A percentile compares a stretch with the other conserved stretches of the same genome.
phyloP scores from a whole-genome alignment of 2,888 invertebrate genomes.

The Seladonia tumulorum region DNA sequence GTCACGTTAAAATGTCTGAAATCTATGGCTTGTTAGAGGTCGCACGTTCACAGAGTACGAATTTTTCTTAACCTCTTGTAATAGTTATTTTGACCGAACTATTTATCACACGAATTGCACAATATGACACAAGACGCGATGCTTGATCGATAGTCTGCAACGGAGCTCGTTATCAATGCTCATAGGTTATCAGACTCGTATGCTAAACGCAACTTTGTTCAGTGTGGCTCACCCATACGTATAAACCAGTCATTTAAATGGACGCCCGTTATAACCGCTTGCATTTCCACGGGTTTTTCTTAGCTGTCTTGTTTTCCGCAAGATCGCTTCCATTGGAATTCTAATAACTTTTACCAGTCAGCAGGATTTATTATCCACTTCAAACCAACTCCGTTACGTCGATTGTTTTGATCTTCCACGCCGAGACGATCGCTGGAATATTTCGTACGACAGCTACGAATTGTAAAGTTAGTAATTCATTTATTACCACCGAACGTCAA shows the following conservation, averaged over 20 bases:
- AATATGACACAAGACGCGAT: constrained; percentile 20
- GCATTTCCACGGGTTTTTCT: constrained; percentile 47
- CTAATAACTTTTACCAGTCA: constrained; percentile 58
- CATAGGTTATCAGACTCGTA: constrained; percentile 44
- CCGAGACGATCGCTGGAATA: constrained; percentile 2
- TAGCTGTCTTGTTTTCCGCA: constrained; percentile 14
- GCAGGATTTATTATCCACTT: constrained; percentile 57
- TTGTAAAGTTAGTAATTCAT: constrained; percentile 16
- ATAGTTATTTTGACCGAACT: not conserved
- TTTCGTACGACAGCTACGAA: not conserved
- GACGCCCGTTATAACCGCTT: constrained; percentile 27
- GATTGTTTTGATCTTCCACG: constrained; percentile 53
- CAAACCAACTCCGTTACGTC: constrained; percentile 55
- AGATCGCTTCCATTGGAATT: constrained; percentile 55
- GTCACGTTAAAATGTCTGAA: not conserved
- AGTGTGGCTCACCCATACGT: constrained; percentile 23
- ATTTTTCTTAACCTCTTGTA: not conserved
- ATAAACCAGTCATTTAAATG: constrained; percentile 44
- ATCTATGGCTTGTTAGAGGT: not conserved
- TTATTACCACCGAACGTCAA: not conserved
- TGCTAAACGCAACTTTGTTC: constrained; percentile 30
- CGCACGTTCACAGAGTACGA: not conserved
- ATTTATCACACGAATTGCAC: constrained; percentile 31
- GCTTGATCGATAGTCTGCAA: constrained; percentile 35
- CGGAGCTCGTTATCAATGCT: constrained; percentile 42